A percentile compares a stretch with the other conserved stretches of the same genome.
These are phyloP conservation scores for Glaucopsyche alexis DNA, from an alignment of 2,888 invertebrate species.

Conservation along the genomic window DNA sequence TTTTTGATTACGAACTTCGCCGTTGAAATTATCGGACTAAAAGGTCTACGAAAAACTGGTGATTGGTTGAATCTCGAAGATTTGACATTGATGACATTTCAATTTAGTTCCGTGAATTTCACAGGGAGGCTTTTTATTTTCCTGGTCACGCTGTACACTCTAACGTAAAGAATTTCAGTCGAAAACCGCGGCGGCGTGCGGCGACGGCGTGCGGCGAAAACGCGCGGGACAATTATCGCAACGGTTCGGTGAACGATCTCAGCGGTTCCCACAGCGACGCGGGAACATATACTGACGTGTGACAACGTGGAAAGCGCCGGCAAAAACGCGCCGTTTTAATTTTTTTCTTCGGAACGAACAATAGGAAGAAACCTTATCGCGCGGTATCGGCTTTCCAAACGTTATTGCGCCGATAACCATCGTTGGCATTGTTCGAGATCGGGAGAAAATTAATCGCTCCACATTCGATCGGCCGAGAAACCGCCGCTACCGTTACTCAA, in stretches of 20 bases:
- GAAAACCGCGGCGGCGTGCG: not conserved
- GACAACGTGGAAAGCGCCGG: conserved; percentile 58
- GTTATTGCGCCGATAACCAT: conserved; percentile 66
- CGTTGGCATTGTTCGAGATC: conserved; percentile 72
- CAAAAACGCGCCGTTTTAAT: conserved; percentile 49
- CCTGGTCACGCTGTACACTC: not conserved
- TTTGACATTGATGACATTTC: not conserved
- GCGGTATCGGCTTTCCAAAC: conserved; percentile 68
- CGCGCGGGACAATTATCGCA: conserved; percentile 1
- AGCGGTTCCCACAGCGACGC: conserved; percentile 48
- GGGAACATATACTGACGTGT: conserved; percentile 4
- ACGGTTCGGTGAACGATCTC: conserved; percentile 20
- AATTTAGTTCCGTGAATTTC: not conserved
- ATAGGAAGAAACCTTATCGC: conserved; percentile 72
- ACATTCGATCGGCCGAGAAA: conserved; percentile 60
- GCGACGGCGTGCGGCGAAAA: not conserved
- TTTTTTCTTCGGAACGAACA: conserved; percentile 64
- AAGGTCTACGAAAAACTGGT: too few relatives aligned
- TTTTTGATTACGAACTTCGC: too few relatives aligned
- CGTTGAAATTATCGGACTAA: too few relatives aligned
- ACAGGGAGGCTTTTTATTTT: not conserved
- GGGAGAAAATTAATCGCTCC: conserved; percentile 72
- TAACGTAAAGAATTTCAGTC: not conserved
- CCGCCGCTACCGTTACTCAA: conserved; percentile 45
- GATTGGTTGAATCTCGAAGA: not conserved